Conservation (phyloP, 2,113 vertebrate species). For the Spizaetus ornatus region DNA sequence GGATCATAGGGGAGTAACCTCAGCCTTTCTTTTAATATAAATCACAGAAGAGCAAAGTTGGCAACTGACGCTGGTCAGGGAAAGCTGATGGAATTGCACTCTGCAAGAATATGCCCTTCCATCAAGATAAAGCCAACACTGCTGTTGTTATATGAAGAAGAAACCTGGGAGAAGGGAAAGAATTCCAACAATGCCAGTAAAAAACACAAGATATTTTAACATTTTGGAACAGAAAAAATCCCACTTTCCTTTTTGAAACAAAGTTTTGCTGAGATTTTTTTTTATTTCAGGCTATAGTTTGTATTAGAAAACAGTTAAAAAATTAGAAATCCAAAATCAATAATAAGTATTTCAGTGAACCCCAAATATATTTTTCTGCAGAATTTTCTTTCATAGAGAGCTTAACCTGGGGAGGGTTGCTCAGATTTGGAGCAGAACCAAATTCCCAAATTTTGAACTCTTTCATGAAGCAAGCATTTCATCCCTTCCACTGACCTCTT, state of each 20-base stretch:
- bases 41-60: neutral
- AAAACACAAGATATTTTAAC: neutral
- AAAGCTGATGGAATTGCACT: neutral
- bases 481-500: neutral
- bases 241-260: neutral
- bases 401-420: neutral
- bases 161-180: neutral
- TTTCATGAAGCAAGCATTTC: neutral
- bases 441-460: neutral
- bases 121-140: neutral
- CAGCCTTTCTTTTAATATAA: conserved; percentile 24
- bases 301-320: neutral
- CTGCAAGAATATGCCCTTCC: neutral
- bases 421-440: neutral
- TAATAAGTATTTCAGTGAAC: neutral
- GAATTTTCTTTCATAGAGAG: neutral
- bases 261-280: neutral
- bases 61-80: neutral
- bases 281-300: neutral
- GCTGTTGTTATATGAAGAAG: neutral
- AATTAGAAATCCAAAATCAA: neutral
- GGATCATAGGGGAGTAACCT: neutral
- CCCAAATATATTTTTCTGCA: neutral
- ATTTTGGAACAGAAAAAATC: neutral
- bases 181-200: conserved; percentile 15